Evolutionary conservation across 2,888 invertebrate genomes (phyloP).

Genomic region (Sussaba pulchella): DNA sequence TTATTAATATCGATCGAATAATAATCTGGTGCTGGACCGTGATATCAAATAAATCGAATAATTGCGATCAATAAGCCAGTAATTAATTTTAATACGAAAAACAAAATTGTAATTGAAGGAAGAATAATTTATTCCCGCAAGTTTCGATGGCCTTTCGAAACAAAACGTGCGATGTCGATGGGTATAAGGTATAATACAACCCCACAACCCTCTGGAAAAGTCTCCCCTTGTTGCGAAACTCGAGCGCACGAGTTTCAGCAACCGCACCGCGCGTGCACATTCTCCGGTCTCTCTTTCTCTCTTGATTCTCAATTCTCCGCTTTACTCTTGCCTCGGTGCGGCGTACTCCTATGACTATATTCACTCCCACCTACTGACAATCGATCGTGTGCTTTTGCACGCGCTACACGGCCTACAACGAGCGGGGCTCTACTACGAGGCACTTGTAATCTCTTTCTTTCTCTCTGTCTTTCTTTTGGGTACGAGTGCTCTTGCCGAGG

Average conservation of each 20-base stretch:
- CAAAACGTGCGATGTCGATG: background rate
- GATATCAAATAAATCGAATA: too few species aligned
- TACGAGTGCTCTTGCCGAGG: constrained; percentile 20
- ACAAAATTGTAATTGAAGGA: too few species aligned
- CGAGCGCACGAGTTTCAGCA: constrained; percentile 31
- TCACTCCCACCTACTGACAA: constrained; percentile 37
- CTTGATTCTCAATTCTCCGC: constrained; percentile 21
- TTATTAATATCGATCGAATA: too few species aligned
- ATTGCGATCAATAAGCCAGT: too few species aligned
- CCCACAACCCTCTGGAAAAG: constrained; percentile 40
- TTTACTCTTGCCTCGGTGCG: background rate
- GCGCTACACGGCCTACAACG: constrained; percentile 36
- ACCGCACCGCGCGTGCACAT: constrained; percentile 35
- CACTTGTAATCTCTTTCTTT: constrained; percentile 23
- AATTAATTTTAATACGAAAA: too few species aligned
- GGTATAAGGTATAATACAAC: constrained; percentile 11
- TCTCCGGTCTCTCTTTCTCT: constrained; percentile 22
- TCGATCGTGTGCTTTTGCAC: constrained; percentile 56
- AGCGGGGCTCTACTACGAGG: constrained; percentile 12
- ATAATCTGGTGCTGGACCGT: too few species aligned
- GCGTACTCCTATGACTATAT: constrained; percentile 14
- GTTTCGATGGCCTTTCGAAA: background rate
- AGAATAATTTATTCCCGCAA: too few species aligned
- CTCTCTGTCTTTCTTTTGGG: constrained; percentile 38
- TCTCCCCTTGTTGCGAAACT: constrained; percentile 48